Conservation (phyloP, 2,113 vertebrate species). For the Burhinus oedicnemus region DNA sequence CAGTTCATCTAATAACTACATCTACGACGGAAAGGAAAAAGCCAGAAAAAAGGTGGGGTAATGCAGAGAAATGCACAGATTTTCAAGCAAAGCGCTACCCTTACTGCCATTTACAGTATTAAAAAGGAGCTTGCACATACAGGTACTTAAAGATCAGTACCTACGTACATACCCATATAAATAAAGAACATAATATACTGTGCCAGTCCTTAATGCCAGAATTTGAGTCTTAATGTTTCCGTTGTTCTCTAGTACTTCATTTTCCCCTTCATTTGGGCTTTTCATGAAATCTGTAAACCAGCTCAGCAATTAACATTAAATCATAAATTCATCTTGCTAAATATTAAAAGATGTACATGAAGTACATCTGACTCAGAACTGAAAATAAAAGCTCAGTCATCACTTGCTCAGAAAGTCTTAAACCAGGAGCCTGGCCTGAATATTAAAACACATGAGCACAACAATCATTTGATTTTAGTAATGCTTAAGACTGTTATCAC, state of each 20-base stretch:
- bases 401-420: neutral
- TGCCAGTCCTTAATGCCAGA: neutral
- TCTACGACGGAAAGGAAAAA: neutral
- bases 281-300: neutral
- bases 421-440: neutral
- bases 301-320: neutral
- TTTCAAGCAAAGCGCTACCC: neutral
- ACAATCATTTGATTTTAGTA: neutral
- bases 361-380: neutral
- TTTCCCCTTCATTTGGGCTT: neutral
- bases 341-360: neutral
- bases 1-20: neutral
- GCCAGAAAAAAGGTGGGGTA: neutral
- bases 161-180: neutral
- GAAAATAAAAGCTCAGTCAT: neutral
- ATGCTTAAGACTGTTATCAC: neutral
- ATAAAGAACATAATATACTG: neutral
- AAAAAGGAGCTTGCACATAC: neutral
- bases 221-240: neutral
- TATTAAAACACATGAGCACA: neutral
- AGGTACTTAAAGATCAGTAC: neutral
- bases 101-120: neutral
- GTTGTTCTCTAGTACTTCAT: neutral
- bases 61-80: neutral
- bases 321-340: neutral